phyloP scores from a whole-genome alignment of 2,113 vertebrate species.

The Prinia subflava region DNA sequence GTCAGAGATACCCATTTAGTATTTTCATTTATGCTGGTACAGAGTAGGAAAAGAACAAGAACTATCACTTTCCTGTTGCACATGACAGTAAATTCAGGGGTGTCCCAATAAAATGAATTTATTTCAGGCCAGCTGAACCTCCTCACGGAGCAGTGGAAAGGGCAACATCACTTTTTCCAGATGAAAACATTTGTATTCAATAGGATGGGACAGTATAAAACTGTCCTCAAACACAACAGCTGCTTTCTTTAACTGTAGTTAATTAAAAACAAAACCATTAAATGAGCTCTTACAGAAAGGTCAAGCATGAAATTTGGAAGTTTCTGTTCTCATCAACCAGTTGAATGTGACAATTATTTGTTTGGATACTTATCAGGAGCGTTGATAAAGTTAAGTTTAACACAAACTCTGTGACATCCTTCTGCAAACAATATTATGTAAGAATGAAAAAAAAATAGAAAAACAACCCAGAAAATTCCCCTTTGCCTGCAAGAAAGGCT shows the following conservation, averaged over 20 bases:
- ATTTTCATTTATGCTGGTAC: background rate
- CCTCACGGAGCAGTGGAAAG: background rate
- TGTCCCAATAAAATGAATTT: background rate
- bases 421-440: background rate
- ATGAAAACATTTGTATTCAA: background rate
- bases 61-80: background rate
- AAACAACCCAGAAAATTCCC: background rate
- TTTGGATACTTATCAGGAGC: background rate
- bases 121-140: background rate
- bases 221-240: background rate
- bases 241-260: background rate
- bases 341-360: background rate
- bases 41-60: background rate
- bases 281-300: background rate
- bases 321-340: background rate
- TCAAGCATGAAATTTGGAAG: background rate
- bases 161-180: background rate
- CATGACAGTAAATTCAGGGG: background rate
- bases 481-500: slow-evolving; percentile 63
- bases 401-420: background rate
- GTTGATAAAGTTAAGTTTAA: background rate
- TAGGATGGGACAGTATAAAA: background rate
- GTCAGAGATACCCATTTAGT: background rate
- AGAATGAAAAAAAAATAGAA: background rate
- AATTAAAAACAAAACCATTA: background rate